Percentiles rank a stretch among this genome's conserved stretches.
These are phyloP conservation scores for Denticeps clupeoides DNA, from an alignment of 2,797 vertebrate species.

Conservation along the genomic window DNA sequence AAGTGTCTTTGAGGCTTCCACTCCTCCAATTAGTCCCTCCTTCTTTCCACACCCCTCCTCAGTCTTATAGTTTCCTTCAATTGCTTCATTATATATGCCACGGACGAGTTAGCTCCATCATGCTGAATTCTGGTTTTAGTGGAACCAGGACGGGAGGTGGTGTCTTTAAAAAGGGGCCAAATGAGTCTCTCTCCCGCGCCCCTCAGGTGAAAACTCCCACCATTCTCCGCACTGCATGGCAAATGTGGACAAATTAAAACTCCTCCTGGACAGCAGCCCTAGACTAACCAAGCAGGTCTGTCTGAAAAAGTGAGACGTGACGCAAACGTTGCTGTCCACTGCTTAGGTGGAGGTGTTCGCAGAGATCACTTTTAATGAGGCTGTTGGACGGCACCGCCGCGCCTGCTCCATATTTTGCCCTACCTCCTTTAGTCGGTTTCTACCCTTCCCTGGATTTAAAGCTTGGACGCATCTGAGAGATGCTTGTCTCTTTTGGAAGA, in stretches of 20 bases:
- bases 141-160: neutral
- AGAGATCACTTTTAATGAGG: constrained; percentile 26
- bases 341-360: constrained; percentile 6
- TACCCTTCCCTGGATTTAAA: neutral
- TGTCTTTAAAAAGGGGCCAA: neutral
- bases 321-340: constrained; percentile 19
- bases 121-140: neutral
- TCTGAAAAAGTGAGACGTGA: constrained; percentile 21
- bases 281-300: constrained; percentile 10
- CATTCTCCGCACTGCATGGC: constrained; percentile 11
- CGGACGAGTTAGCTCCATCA: constrained; percentile 3
- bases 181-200: neutral
- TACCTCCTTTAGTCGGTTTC: constrained; percentile 5
- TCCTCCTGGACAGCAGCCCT: constrained; percentile 21
- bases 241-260: constrained; percentile 30
- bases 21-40: neutral
- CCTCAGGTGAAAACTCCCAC: constrained; percentile 17
- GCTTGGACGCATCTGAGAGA: neutral
- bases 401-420: constrained; percentile 10
- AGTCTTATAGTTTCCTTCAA: constrained; percentile 1
- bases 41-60: neutral
- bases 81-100: constrained; percentile 4
- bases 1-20: neutral
- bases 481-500: too few relatives aligned
- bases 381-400: constrained; percentile 5